Evolutionary conservation across 2,888 invertebrate genomes (phyloP).

Genomic region (Hylaea fasciaria): DNA sequence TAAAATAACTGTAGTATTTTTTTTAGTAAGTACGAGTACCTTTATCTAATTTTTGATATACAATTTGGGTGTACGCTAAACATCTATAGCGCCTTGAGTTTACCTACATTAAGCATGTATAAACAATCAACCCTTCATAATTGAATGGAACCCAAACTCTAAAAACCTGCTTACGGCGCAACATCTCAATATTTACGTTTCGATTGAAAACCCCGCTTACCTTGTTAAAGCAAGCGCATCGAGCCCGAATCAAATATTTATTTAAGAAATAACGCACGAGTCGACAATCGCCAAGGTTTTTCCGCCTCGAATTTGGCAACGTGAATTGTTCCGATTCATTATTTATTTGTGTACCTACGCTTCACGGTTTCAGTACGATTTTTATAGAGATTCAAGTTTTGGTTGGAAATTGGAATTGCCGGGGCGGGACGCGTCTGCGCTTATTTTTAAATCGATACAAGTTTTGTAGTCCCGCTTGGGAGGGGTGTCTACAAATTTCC

Average conservation of each 20-base stretch:
- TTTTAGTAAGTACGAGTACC: too few species aligned
- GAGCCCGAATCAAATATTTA: constrained; percentile 33
- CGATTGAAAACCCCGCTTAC: constrained; percentile 6
- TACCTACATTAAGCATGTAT: too few species aligned
- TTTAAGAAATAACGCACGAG: constrained; percentile 26
- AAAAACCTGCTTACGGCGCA: neutral
- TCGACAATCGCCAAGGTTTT: constrained; percentile 23
- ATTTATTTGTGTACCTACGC: constrained; percentile 30
- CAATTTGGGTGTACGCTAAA: too few species aligned
- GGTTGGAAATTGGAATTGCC: constrained; percentile 1
- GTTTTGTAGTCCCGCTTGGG: too few species aligned
- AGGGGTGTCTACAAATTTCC: too few species aligned
- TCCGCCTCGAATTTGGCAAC: constrained; percentile 14
- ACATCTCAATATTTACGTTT: constrained; percentile 15
- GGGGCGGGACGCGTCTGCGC: neutral
- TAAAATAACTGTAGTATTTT: too few species aligned
- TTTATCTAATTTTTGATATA: too few species aligned
- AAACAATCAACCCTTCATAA: neutral
- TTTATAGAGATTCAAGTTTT: constrained; percentile 2
- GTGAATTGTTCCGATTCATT: constrained; percentile 26
- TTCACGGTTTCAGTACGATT: constrained; percentile 15
- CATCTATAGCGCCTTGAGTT: too few species aligned
- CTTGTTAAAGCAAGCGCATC: constrained; percentile 18
- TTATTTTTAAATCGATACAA: constrained; percentile 6
- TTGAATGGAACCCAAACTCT: neutral